phyloP scores from a whole-genome alignment of 2,797 vertebrate genomes.

The Protonibea diacanthus region DNA sequence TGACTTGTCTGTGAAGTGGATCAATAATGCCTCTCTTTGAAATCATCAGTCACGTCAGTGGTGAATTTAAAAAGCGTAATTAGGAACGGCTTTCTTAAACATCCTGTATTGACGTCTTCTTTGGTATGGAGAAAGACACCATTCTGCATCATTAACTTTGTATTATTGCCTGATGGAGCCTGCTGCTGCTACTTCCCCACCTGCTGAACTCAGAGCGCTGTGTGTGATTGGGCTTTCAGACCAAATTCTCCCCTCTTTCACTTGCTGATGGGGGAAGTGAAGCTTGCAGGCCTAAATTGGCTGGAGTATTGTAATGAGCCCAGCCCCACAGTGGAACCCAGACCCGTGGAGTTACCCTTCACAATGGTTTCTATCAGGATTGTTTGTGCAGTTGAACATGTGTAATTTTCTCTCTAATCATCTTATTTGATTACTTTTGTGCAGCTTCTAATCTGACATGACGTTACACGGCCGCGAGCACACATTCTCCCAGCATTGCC shows the following conservation, averaged over 20 bases:
- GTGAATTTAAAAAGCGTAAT: constrained; percentile 89
- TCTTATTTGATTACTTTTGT: constrained; percentile 59
- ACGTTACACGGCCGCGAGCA: constrained; percentile 38
- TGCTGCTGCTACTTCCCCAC: constrained; percentile 84
- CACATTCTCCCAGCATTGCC: constrained; percentile 53
- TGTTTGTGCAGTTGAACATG: constrained; percentile 39
- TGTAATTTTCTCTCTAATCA: constrained; percentile 55
- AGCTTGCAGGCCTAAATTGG: constrained; percentile 76
- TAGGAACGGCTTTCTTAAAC: constrained; percentile 87
- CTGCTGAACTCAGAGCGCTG: constrained; percentile 78
- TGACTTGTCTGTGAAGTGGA: constrained; percentile 89
- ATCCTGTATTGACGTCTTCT: constrained; percentile 87
- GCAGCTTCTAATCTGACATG: constrained; percentile 49
- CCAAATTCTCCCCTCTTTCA: constrained; percentile 76
- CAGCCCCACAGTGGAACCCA: constrained; percentile 50
- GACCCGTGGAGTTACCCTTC: constrained; percentile 20
- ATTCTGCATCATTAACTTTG: constrained; percentile 90
- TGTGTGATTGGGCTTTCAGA: constrained; percentile 86
- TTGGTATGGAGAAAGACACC: constrained; percentile 86
- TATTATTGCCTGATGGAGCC: constrained; percentile 88
- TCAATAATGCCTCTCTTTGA: constrained; percentile 88
- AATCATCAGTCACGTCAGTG: constrained; percentile 87
- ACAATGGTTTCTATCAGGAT: constrained; percentile 42
- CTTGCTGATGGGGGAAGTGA: constrained; percentile 75
- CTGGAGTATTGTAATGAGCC: constrained; percentile 74